These are phyloP conservation scores for Bagarius yarrelli DNA, from an alignment of 2,113 vertebrate species.

Conservation along the genomic window DNA sequence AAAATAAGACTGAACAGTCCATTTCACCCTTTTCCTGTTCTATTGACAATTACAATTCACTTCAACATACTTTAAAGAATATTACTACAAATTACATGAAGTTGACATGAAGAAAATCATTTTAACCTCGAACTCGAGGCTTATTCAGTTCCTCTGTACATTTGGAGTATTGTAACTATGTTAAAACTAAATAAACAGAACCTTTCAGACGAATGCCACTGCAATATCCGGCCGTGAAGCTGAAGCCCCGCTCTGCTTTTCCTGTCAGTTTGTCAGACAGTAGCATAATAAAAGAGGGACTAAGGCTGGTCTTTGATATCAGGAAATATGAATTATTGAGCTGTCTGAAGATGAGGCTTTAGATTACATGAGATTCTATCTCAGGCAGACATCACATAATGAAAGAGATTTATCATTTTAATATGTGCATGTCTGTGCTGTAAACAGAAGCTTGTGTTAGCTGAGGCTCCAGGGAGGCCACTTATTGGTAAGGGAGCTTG, in stretches of 20 bases:
- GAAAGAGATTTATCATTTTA: slow-evolving; percentile 61
- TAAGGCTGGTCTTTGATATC: slow-evolving; percentile 52
- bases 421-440: slow-evolving; percentile 51
- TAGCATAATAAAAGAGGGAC: slow-evolving; percentile 50
- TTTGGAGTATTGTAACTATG: slow-evolving; percentile 31
- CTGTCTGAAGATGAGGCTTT: slow-evolving; percentile 53
- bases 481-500: slow-evolving; percentile 51
- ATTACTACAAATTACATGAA: slow-evolving; percentile 7
- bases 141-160: slow-evolving; percentile 12
- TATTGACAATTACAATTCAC: slow-evolving; percentile 3
- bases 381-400: slow-evolving; percentile 55
- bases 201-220: slow-evolving; percentile 40
- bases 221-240: slow-evolving; percentile 48
- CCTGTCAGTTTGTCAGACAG: slow-evolving; percentile 50
- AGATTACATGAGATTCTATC: slow-evolving; percentile 54
- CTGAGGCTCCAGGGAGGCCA: slow-evolving; percentile 38
- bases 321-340: slow-evolving; percentile 56
- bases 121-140: not conserved
- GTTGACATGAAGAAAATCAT: slow-evolving; percentile 29
- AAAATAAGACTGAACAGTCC: not conserved
- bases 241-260: slow-evolving; percentile 45
- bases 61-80: not conserved
- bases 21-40: not conserved
- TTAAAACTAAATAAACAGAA: slow-evolving; percentile 42
- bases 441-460: slow-evolving; percentile 49